Evolutionary conservation across 92 coral and sea anemone genomes (phyloP), one percentile per base, ranked within the genome.

Genomic region (Epizoanthus fatuus): DNA sequence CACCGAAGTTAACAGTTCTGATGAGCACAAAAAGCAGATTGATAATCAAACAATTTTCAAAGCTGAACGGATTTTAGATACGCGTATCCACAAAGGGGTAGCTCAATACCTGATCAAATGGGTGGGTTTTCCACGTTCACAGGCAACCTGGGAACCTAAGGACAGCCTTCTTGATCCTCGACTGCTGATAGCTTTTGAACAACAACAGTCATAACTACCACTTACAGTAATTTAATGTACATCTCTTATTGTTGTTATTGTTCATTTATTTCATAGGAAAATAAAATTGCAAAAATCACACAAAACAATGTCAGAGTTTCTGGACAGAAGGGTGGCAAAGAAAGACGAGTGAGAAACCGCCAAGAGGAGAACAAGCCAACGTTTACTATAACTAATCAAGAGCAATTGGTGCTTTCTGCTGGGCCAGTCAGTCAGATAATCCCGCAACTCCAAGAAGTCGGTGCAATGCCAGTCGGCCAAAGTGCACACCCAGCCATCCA

Each of bases 251-350:
- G 25, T 22, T 22, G 25, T 22, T 22, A 0, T 22, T 22, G 25
- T 22, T 22, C 25, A 22, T 22, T 22, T 22, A 22, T 22, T 22
- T 22, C 25, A 22, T 22, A 22, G 25, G 25, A 22, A 22, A 22
- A 22, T 22, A 22, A 22, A 22, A 22, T 22, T 22, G 25, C 25
- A 0, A 22, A 22, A 22, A 22, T 22, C 25, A 22, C 25, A 22
- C 25, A 22, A 22, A 22, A 22, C 22, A 80, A 87, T 52, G 80
- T 80, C 80, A 71, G 80, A 40, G 86, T 81, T 14, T 58, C 91
- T 12, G 91, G 86, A 1, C 78, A 81, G 69, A 80, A 87, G 79
- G 91, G 82, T 5, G 91, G 81, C 7, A 80, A 86, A 77, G 84
- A 75, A 67, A 65, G 67, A 39, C 9, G 38, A 22, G 63, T 22